Percentiles rank a stretch among this genome's conserved stretches.
These are phyloP conservation scores for Hemithea aestivaria DNA, from an alignment of 2,888 invertebrate genomes.

Conservation along the genomic window DNA sequence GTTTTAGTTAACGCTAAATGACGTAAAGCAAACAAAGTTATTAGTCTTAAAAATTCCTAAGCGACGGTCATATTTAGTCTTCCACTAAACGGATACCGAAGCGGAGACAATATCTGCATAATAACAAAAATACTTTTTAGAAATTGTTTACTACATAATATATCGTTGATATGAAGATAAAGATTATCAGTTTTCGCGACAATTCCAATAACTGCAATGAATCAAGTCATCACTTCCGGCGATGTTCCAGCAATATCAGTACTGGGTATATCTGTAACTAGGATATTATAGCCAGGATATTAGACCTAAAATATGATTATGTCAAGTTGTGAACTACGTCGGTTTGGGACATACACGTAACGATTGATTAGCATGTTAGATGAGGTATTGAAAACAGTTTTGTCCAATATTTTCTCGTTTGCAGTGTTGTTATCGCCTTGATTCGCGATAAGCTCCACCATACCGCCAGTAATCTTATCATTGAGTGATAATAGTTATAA, in stretches of 20 bases:
- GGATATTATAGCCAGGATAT: too few relatives aligned
- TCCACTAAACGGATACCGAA: constrained; percentile 9
- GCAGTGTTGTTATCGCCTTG: constrained; percentile 67
- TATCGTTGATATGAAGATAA: constrained; percentile 30
- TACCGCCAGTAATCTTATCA: constrained; percentile 74
- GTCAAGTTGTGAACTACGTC: too few relatives aligned
- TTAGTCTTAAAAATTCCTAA: constrained; percentile 29
- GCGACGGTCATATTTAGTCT: constrained; percentile 29
- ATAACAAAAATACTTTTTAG: constrained; percentile 20
- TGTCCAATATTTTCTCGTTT: constrained; percentile 54
- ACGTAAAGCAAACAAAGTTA: constrained; percentile 17
- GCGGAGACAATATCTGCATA: constrained; percentile 11
- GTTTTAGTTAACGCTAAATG: too few relatives aligned
- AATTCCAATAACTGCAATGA: constrained; percentile 31
- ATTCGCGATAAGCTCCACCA: constrained; percentile 72
- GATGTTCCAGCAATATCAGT: constrained; percentile 9
- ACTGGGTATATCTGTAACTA: too few relatives aligned
- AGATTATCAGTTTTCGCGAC: constrained; percentile 30
- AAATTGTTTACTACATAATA: constrained; percentile 20
- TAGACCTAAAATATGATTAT: too few relatives aligned
- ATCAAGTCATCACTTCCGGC: constrained; percentile 27
- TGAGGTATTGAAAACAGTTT: constrained; percentile 42
- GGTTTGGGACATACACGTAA: constrained; percentile 2
- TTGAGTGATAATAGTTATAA: constrained; percentile 75
- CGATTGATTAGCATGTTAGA: constrained; percentile 14